Percentiles rank a stretch among this genome's conserved stretches.
phyloP scores from a whole-genome alignment of 2,888 invertebrate genomes.

The Entomobrya proxima region DNA sequence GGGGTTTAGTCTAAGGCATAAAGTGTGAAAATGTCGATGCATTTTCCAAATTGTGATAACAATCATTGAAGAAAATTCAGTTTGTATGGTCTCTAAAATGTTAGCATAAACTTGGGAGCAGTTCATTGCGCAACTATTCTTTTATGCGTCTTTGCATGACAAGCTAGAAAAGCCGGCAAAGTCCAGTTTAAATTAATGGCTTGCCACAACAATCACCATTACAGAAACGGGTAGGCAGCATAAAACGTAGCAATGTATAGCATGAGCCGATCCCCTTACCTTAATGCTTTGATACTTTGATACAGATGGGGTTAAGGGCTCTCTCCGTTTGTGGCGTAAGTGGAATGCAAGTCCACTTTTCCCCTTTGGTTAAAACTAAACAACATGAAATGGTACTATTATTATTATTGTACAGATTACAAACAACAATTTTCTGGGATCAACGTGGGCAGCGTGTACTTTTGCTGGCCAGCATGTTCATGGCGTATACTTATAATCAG shows the following conservation, averaged over 20 bases:
- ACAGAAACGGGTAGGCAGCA: slow-evolving; percentile 40
- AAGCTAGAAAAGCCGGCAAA: slow-evolving; percentile 14
- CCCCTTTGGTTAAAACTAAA: neutral
- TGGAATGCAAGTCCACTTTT: slow-evolving; percentile 9
- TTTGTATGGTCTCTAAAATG: neutral
- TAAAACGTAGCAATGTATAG: neutral
- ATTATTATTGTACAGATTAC: slow-evolving; percentile 11
- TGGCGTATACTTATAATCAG: too few species aligned
- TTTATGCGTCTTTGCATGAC: slow-evolving; percentile 4
- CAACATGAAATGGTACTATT: neutral
- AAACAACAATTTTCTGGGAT: slow-evolving; percentile 31
- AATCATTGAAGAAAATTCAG: slow-evolving; percentile 6
- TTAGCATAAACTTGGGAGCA: slow-evolving; percentile 43
- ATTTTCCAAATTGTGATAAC: slow-evolving; percentile 2
- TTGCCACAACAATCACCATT: slow-evolving; percentile 63
- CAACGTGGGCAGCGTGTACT: too few species aligned
- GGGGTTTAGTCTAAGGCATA: too few species aligned
- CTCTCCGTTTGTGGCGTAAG: neutral
- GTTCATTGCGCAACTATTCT: slow-evolving; percentile 36
- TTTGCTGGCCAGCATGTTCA: too few species aligned
- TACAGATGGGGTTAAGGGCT: slow-evolving; percentile 45
- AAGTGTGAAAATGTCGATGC: neutral
- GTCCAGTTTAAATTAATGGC: slow-evolving; percentile 65
- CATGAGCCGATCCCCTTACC: neutral
- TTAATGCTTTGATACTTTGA: neutral